These are phyloP conservation scores for Hemicrepidius hirtus DNA, from an alignment of 2,888 invertebrate genomes.

Conservation along the genomic window DNA sequence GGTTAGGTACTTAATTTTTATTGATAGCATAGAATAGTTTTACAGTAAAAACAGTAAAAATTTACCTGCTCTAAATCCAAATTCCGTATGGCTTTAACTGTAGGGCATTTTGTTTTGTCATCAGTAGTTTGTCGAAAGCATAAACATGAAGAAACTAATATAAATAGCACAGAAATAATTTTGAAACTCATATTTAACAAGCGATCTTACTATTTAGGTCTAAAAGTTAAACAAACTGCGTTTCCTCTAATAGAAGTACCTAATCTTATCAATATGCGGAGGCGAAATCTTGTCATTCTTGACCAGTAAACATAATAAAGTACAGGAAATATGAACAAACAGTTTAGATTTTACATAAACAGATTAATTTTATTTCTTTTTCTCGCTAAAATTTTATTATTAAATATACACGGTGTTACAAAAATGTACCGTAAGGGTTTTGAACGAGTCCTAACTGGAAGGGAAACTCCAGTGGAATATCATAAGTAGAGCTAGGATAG, in stretches of 20 bases:
- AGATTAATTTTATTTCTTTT: background rate
- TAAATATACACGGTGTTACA: too few species aligned
- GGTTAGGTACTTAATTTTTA: too few species aligned
- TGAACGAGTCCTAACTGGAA: too few species aligned
- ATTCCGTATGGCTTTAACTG: slow-evolving; percentile 86
- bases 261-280: slow-evolving; percentile 41
- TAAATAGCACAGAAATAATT: slow-evolving; percentile 16
- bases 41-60: too few species aligned
- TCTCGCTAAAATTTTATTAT: too few species aligned
- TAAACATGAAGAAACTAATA: slow-evolving; percentile 1
- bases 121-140: slow-evolving; percentile 71
- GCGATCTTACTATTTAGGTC: background rate
- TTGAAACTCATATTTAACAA: slow-evolving; percentile 33
- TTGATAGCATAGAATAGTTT: too few species aligned
- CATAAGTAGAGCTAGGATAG: too few species aligned
- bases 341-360: background rate
- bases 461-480: too few species aligned
- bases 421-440: too few species aligned
- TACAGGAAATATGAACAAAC: background rate
- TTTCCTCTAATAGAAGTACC: slow-evolving; percentile 32
- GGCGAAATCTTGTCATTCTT: slow-evolving; percentile 30
- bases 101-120: slow-evolving; percentile 82
- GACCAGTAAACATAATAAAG: background rate
- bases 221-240: slow-evolving; percentile 24
- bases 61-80: slow-evolving; percentile 84